Percentiles rank a stretch among this genome's conserved stretches.
These are phyloP conservation scores for Vannuccia rotundouncinata DNA, from an alignment of 2,888 invertebrate species.

Conservation along the genomic window DNA sequence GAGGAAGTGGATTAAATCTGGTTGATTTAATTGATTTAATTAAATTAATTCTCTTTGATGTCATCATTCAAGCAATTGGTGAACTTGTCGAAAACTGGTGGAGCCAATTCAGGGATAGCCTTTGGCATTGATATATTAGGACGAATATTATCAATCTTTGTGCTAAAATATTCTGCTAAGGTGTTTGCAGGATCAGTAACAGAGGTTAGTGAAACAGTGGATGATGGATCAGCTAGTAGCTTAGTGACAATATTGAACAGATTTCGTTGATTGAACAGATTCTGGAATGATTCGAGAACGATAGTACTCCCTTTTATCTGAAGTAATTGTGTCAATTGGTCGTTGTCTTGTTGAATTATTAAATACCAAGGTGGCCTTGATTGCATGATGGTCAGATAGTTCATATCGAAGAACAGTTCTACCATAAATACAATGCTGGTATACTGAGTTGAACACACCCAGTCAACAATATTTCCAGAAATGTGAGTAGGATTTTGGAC, in stretches of 20 bases:
- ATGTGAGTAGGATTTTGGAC: slow-evolving; percentile 22
- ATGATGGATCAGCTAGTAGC: slow-evolving; percentile 2
- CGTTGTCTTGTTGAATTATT: background rate
- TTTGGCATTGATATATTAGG: slow-evolving; percentile 21
- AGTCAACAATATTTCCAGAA: slow-evolving; percentile 7
- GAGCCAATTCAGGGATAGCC: background rate
- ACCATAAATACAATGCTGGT: background rate
- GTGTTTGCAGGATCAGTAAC: slow-evolving; percentile 24
- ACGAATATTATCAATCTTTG: slow-evolving; percentile 20
- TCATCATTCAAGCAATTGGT: background rate
- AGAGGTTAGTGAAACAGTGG: slow-evolving; percentile 14
- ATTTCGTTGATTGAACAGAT: background rate
- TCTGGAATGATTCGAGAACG: slow-evolving; percentile 19
- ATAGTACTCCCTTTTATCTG: background rate
- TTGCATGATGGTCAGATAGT: slow-evolving; percentile 19
- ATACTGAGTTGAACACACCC: slow-evolving; percentile 1
- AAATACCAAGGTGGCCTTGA: slow-evolving; percentile 3
- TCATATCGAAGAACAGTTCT: slow-evolving; percentile 15
- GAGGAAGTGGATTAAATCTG: no score
- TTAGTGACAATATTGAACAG: slow-evolving; percentile 19
- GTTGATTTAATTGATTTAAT: no score
- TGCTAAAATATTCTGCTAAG: slow-evolving; percentile 9
- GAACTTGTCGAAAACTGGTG: background rate
- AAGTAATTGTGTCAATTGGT: background rate
- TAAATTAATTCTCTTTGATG: no score